Evolutionary conservation across 1,140 invertebrate genomes (phyloP), one percentile per base, ranked within the genome.

Genomic region (Rhynchophorus ferrugineus): DNA sequence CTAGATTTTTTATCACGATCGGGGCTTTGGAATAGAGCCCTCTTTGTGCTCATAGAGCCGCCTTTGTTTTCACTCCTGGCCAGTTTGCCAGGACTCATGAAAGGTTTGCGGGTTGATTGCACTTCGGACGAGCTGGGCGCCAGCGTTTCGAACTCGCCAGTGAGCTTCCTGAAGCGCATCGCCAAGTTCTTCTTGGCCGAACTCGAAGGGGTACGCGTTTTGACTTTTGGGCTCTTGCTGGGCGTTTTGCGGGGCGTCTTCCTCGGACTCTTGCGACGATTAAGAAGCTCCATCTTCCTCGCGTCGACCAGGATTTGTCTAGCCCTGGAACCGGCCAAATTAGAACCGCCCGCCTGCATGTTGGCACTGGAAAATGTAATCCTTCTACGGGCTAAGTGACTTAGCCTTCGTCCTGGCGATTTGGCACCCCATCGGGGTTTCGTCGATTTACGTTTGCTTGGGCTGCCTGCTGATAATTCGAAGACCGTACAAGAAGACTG

Each of bases 361-460:
- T 61, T 73, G 0, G 73, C 72, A 48, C 75, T 82, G 21, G 78
- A 82, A 63, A 84, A 84, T 2, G 79, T 80, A 54, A 78, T 76
- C 34, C 80, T 68, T 14, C 83, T 68, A 33, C 75, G 74, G 0
- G 82, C 80, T 49, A 85, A 69, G 61, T 84, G 81, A 42, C 78
- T 84, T 24, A 84, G 62, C 29, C 82, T 69, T 45, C 80, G 76
- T 0, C 81, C 81, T 0, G 83, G 82, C 29, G 82, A 84, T 59
- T 80, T 79, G 50, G 35, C 66, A 75, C 72, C 74, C 39, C 66
- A 76, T 58, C 73, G 72, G 54, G 74, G 70, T 47, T 73, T 71
- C 18, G 74, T 49, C 36, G 73, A 66, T 66, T 71, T 76, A 36
- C 76, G 62, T 55, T 80, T 81, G 49, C 67, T 74, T 0, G 78